phyloP scores from a whole-genome alignment of 2,888 invertebrate species.

The Drosophila limbata region DNA sequence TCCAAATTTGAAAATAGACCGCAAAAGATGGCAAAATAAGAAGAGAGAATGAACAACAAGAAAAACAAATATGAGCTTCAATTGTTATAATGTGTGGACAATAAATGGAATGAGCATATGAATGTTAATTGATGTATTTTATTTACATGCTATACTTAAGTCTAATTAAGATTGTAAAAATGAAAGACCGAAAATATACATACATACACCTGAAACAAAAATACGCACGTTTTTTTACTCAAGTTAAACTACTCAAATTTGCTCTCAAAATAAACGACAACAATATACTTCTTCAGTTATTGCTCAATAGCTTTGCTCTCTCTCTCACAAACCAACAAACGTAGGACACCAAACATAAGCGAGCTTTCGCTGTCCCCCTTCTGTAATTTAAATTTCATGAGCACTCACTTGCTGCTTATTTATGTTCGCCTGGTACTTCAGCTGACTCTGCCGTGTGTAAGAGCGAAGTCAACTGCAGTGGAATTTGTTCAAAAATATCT shows the following conservation, averaged over 20 bases:
- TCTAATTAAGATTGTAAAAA: constrained; percentile 58
- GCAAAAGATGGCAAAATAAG: constrained; percentile 27
- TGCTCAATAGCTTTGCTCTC: background rate
- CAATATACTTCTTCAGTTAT: background rate
- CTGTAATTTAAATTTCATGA: background rate
- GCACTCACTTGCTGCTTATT: constrained; percentile 1
- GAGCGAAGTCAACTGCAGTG: too few species aligned
- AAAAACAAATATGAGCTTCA: constrained; percentile 60
- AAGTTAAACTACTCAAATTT: background rate
- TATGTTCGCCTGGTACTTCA: background rate
- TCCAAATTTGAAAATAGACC: constrained; percentile 30
- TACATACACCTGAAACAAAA: constrained; percentile 32
- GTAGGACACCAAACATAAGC: background rate
- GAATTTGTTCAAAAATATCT: background rate
- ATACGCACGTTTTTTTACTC: background rate
- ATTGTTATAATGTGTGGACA: constrained; percentile 66
- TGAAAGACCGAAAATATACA: constrained; percentile 71
- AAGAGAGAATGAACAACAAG: constrained; percentile 8
- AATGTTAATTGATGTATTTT: constrained; percentile 56
- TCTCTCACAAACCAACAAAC: background rate
- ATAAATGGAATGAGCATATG: constrained; percentile 64
- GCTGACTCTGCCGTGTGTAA: background rate
- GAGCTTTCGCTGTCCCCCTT: background rate
- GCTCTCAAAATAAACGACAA: background rate
- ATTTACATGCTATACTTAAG: constrained; percentile 48